Conservation (phyloP, 1,140 invertebrate genomes). For the Riptortus pedestris region DNA sequence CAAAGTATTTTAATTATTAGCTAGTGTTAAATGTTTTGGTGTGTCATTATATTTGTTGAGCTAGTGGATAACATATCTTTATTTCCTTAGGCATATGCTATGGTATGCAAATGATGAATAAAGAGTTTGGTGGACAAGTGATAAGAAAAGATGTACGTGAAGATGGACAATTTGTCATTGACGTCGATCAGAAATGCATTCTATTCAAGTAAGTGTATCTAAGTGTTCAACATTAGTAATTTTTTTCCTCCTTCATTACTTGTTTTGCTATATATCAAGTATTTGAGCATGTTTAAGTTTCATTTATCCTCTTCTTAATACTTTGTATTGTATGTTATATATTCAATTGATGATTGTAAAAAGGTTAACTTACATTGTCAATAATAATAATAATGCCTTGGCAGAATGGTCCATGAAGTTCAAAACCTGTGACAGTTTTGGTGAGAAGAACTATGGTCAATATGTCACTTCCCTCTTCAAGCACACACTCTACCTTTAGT, state of each 20-base stretch:
- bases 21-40: background rate
- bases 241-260: constrained; percentile 5
- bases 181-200: constrained; percentile 77
- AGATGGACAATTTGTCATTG: constrained; percentile 88
- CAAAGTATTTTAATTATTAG: background rate
- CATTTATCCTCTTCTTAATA: background rate
- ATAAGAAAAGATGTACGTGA: constrained; percentile 75
- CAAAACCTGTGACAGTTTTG: too few species aligned
- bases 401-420: too few species aligned
- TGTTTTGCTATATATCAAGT: background rate
- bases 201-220: constrained; percentile 84
- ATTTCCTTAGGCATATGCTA: constrained; percentile 81
- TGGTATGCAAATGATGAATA: constrained; percentile 98
- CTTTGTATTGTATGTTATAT: too few species aligned
- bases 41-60: background rate
- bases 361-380: too few species aligned
- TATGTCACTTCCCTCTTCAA: too few species aligned
- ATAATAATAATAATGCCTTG: too few species aligned
- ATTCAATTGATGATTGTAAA: too few species aligned
- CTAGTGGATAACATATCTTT: background rate
- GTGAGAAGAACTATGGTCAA: too few species aligned
- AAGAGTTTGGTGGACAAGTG: constrained; percentile 93
- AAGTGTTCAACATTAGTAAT: background rate
- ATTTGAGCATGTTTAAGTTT: background rate
- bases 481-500: too few species aligned